phyloP scores from a whole-genome alignment of 2,797 vertebrate genomes.

The Tragelaphus oryx region DNA sequence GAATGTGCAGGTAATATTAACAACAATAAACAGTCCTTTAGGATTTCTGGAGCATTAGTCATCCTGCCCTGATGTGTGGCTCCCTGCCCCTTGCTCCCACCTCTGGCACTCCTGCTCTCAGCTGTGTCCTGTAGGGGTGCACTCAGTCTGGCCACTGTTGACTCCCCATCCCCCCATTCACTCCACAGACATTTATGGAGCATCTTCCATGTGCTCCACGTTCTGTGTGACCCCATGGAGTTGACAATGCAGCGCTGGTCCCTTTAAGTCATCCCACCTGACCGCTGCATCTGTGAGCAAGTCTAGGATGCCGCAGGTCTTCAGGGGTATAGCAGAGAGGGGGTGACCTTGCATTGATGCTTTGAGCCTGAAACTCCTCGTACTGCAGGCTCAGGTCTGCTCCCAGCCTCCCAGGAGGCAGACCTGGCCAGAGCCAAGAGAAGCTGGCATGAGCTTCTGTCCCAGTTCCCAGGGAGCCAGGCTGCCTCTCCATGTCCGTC shows the following conservation, averaged over 20 bases:
- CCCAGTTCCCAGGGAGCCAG: not conserved
- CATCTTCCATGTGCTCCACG: rapidly evolving
- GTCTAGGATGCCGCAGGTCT: not conserved
- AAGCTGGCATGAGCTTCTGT: not conserved
- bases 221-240: not conserved
- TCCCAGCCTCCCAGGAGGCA: not conserved
- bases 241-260: rapidly evolving
- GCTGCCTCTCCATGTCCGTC: not conserved
- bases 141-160: not conserved
- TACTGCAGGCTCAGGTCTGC: rapidly evolving
- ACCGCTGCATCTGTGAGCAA: not conserved
- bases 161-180: not conserved
- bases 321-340: not conserved
- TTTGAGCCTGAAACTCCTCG: not conserved
- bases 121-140: not conserved
- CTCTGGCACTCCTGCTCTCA: not conserved
- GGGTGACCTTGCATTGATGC: not conserved
- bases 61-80: not conserved
- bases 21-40: not conserved
- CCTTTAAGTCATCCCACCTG: no score
- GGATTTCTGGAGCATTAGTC: not conserved
- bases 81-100: no score
- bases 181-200: not conserved
- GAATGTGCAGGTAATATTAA: not conserved
- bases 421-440: not conserved